Evolutionary conservation across 2,888 invertebrate genomes (phyloP).

Genomic region (Cordylochernes scorpioides): DNA sequence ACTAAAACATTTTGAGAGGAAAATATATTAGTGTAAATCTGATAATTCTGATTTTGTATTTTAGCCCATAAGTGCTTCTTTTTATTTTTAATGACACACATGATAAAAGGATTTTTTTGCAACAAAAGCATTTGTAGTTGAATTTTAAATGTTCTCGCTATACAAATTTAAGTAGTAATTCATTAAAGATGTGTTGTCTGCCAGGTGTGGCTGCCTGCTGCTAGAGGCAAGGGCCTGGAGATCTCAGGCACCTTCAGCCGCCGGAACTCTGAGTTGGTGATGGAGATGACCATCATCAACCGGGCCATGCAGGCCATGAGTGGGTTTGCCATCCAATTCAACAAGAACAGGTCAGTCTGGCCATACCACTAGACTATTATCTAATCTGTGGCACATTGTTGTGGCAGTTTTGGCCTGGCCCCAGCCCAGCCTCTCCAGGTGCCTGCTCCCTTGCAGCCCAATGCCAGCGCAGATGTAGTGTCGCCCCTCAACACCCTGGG

Average conservation of each 20-base stretch:
- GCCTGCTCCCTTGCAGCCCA: slow-evolving; percentile 43
- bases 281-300: slow-evolving; percentile 90
- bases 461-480: slow-evolving; percentile 46
- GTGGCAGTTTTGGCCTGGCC: slow-evolving; percentile 57
- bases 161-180: too few relatives aligned
- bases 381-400: neutral
- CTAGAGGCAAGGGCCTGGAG: slow-evolving; percentile 76
- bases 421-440: slow-evolving; percentile 59
- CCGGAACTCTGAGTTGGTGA: slow-evolving; percentile 52
- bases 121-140: too few relatives aligned
- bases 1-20: too few relatives aligned
- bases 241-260: slow-evolving; percentile 73
- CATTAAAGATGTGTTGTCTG: slow-evolving; percentile 2
- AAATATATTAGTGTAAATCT: too few relatives aligned
- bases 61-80: too few relatives aligned
- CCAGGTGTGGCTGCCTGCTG: slow-evolving; percentile 63
- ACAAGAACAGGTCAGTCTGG: slow-evolving; percentile 46
- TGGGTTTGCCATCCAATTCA: slow-evolving; percentile 87
- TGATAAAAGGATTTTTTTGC: too few relatives aligned
- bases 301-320: slow-evolving; percentile 94
- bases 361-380: too few relatives aligned
- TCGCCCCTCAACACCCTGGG: slow-evolving; percentile 55
- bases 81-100: too few relatives aligned
- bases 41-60: too few relatives aligned
- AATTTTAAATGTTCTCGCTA: too few relatives aligned